phyloP scores from a whole-genome alignment of 2,888 invertebrate genomes.

The Hirtodrosophila duncani region DNA sequence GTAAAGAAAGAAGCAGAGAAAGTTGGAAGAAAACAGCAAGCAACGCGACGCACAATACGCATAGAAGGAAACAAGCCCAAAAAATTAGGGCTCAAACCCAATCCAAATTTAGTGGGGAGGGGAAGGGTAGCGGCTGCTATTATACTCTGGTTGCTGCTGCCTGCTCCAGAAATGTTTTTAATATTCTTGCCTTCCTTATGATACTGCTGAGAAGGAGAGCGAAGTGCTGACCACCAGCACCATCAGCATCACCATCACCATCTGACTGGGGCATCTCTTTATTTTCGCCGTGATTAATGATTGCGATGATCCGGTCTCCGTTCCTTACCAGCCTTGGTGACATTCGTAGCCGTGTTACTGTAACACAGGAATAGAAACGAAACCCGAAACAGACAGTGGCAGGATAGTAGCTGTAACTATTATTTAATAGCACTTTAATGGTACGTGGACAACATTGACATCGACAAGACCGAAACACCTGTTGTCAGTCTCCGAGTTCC shows the following conservation, averaged over 20 bases:
- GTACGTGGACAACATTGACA: constrained; percentile 37
- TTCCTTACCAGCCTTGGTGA: too few species aligned
- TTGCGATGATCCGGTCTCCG: neutral
- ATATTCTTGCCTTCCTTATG: constrained; percentile 26
- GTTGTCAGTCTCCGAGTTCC: constrained; percentile 42
- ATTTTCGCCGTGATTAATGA: constrained; percentile 64
- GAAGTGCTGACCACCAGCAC: too few species aligned
- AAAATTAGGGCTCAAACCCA: constrained; percentile 22
- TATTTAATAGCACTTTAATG: constrained; percentile 74
- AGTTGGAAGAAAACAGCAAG: neutral
- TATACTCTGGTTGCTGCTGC: too few species aligned
- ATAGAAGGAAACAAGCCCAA: constrained; percentile 23
- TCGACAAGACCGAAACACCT: constrained; percentile 60
- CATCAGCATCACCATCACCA: constrained; percentile 37
- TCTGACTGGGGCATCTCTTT: constrained; percentile 50
- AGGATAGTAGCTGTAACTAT: constrained; percentile 62
- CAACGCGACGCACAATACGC: constrained; percentile 62
- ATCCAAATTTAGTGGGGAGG: neutral
- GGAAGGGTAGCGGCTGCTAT: too few species aligned
- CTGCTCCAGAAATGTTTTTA: too few species aligned
- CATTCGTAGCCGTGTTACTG: too few species aligned
- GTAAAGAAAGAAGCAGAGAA: constrained; percentile 19
- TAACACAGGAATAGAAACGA: too few species aligned
- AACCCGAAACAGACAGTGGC: constrained; percentile 29
- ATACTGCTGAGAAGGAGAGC: neutral